Percentiles rank a stretch among this genome's conserved stretches.
Conservation (phyloP, 2,888 invertebrate genomes). For the Erebia aethiops region DNA sequence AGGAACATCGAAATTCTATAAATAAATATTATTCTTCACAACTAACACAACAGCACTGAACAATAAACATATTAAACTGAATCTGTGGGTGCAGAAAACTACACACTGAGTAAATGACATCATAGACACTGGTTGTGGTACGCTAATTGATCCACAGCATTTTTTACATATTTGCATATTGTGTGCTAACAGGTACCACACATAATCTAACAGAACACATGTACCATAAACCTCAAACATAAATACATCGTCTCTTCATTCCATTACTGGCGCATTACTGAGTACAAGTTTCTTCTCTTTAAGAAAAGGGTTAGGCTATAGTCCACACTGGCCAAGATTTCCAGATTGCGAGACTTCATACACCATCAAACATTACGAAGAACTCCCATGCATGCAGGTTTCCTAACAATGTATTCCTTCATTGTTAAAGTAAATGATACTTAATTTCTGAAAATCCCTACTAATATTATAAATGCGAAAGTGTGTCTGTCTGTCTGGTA, state of each 20-base stretch:
- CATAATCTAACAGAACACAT: background rate
- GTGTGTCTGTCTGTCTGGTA: too few relatives aligned
- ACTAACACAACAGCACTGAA: constrained; percentile 20
- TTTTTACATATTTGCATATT: constrained; percentile 32
- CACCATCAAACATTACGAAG: too few relatives aligned
- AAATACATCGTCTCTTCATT: too few relatives aligned
- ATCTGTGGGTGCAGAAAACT: constrained; percentile 50
- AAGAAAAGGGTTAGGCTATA: too few relatives aligned
- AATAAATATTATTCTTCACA: background rate
- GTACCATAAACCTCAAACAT: background rate
- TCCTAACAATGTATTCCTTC: too few relatives aligned
- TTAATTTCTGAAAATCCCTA: too few relatives aligned
- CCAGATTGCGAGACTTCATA: too few relatives aligned
- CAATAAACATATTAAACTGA: constrained; percentile 34
- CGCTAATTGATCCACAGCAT: constrained; percentile 54
- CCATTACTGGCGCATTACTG: background rate
- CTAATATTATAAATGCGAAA: too few relatives aligned
- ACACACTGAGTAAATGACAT: constrained; percentile 60
- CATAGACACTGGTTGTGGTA: constrained; percentile 48
- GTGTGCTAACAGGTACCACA: background rate
- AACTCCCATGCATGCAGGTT: too few relatives aligned
- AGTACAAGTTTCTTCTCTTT: too few relatives aligned
- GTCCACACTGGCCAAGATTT: too few relatives aligned
- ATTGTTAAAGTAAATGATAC: too few relatives aligned
- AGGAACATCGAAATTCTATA: background rate